These are phyloP conservation scores for Caenorhabditis brenneri DNA, from an alignment of 1,140 invertebrate species.

Conservation along the genomic window DNA sequence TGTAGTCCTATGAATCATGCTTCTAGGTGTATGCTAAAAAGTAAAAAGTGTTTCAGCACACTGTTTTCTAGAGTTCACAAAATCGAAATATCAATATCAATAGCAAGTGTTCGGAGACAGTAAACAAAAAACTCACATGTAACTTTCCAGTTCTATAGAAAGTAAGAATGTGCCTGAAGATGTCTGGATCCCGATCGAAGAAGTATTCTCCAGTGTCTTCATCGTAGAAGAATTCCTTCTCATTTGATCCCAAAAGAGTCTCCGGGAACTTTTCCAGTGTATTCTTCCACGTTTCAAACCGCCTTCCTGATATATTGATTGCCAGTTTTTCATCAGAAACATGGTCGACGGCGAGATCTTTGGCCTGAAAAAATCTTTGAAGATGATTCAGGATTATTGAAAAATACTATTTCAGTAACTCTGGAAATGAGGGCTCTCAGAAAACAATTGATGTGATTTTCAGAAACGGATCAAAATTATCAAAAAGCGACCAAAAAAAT, in stretches of 20 bases:
- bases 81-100: slow-evolving; percentile 74
- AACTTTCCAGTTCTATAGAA: slow-evolving; percentile 95
- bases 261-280: slow-evolving; percentile 99
- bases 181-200: slow-evolving; percentile 98
- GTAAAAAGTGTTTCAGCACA: too few relatives aligned
- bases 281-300: slow-evolving; percentile 98
- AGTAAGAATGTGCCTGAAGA: slow-evolving; percentile 97
- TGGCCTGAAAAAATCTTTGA: slow-evolving; percentile 82
- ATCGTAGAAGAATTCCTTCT: slow-evolving; percentile 96
- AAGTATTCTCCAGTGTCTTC: slow-evolving; percentile 97
- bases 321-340: slow-evolving; percentile 71
- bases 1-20: too few relatives aligned
- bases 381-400: too few relatives aligned
- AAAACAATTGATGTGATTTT: too few relatives aligned
- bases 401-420: too few relatives aligned
- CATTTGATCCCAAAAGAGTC: slow-evolving; percentile 93
- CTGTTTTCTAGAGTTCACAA: too few relatives aligned
- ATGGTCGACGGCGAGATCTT: slow-evolving; percentile 70
- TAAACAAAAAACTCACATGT: slow-evolving; percentile 61
- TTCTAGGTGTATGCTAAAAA: too few relatives aligned
- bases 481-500: too few relatives aligned
- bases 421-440: too few relatives aligned
- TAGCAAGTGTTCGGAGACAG: slow-evolving; percentile 88
- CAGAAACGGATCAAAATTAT: too few relatives aligned
- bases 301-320: slow-evolving; percentile 78